These are phyloP conservation scores for Gryllus longicercus DNA, from an alignment of 2,888 invertebrate genomes.

Conservation along the genomic window DNA sequence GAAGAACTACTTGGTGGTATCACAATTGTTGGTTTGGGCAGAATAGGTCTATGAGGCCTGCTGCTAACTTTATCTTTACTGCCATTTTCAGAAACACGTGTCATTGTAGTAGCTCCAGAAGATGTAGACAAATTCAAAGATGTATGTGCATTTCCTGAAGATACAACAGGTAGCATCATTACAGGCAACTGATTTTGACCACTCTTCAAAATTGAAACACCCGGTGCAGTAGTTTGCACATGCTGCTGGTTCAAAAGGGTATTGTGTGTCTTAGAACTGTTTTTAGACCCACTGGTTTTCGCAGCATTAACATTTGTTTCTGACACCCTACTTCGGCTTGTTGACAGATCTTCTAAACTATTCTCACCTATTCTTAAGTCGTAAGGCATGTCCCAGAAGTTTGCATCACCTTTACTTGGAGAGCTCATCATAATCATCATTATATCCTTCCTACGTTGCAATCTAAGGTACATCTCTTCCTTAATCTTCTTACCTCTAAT, in stretches of 20 bases:
- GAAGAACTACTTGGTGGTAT: slow-evolving; percentile 23
- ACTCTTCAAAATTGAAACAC: slow-evolving; percentile 28
- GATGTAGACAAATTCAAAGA: slow-evolving; percentile 28
- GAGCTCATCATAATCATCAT: slow-evolving; percentile 37
- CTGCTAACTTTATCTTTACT: slow-evolving; percentile 23
- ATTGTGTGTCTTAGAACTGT: slow-evolving; percentile 22
- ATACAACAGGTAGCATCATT: slow-evolving; percentile 43
- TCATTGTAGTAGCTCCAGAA: slow-evolving; percentile 22
- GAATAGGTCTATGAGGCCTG: slow-evolving; percentile 47
- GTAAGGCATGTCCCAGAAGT: slow-evolving; percentile 35
- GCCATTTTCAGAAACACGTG: slow-evolving; percentile 28
- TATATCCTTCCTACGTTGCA: slow-evolving; percentile 67
- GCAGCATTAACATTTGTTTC: background rate
- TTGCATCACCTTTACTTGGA: slow-evolving; percentile 28
- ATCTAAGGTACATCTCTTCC: slow-evolving; percentile 71
- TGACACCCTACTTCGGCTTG: background rate
- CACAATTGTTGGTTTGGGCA: slow-evolving; percentile 45
- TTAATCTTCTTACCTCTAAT: slow-evolving; percentile 78
- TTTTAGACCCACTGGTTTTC: background rate
- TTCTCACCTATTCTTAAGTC: slow-evolving; percentile 32
- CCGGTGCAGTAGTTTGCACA: background rate
- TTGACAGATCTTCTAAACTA: slow-evolving; percentile 8
- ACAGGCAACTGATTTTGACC: slow-evolving; percentile 36
- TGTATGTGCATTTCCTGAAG: slow-evolving; percentile 38
- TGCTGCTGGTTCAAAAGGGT: background rate